A percentile compares a stretch with the other conserved stretches of the same genome.
Conservation (phyloP, 2,888 invertebrate genomes). For the Amphipyra tragopoginis region DNA sequence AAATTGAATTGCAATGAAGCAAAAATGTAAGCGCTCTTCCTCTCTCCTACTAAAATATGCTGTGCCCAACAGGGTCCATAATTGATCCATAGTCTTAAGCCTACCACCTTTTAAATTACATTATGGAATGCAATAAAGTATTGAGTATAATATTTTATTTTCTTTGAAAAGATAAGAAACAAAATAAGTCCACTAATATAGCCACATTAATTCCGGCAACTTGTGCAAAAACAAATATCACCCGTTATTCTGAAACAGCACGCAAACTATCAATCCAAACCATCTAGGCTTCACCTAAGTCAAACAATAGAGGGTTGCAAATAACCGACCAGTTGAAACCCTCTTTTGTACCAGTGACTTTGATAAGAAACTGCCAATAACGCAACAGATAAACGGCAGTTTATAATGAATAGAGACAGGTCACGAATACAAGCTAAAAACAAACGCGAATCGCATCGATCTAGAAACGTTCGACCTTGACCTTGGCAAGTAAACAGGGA, state of each 20-base stretch:
- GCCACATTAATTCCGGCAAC: no score
- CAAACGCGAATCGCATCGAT: constrained; percentile 22
- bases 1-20: no score
- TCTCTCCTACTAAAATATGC: no score
- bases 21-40: no score
- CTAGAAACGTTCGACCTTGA: constrained; percentile 30
- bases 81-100: no score
- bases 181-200: no score
- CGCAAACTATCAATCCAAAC: background rate
- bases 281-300: background rate
- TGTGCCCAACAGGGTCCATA: no score
- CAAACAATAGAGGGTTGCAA: background rate
- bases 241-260: background rate
- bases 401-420: constrained; percentile 22
- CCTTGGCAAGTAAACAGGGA: constrained; percentile 27
- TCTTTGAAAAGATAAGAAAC: no score
- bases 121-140: no score
- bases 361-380: constrained; percentile 26
- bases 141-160: no score
- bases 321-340: constrained; percentile 3
- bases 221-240: background rate
- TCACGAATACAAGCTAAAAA: constrained; percentile 51
- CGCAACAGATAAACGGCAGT: constrained; percentile 26
- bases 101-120: no score
- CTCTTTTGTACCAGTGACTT: constrained; percentile 5